Conservation (phyloP, 2,113 vertebrate genomes). For the Poicephalus gulielmi region DNA sequence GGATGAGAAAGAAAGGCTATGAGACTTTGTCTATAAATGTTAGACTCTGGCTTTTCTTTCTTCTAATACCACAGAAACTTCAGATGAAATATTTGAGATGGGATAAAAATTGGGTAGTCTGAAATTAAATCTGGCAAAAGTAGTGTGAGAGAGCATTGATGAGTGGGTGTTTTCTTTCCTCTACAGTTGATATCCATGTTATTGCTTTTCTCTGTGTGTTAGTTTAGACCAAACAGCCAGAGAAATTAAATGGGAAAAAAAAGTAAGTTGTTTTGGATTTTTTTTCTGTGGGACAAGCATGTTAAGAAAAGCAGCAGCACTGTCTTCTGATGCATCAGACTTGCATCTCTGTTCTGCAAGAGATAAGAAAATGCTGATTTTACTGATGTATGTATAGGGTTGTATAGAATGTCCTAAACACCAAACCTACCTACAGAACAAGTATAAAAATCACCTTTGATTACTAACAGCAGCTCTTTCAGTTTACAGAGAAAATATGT, state of each 20-base stretch:
- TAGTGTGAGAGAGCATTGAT: not conserved
- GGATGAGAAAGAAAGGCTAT: not conserved
- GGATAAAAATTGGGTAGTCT: not conserved
- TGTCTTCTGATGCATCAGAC: not conserved
- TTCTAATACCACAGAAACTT: not conserved
- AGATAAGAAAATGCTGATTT: not conserved
- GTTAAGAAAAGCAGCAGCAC: not conserved
- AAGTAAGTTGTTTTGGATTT: not conserved
- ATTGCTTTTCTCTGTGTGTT: not conserved
- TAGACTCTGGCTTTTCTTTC: not conserved
- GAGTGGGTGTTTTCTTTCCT: not conserved
- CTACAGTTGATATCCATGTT: not conserved
- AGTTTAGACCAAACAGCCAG: not conserved
- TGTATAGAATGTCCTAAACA: not conserved
- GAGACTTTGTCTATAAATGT: not conserved
- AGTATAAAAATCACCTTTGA: not conserved
- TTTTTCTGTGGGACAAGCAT: not conserved
- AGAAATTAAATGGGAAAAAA: not conserved
- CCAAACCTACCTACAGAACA: not conserved
- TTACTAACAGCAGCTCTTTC: not conserved
- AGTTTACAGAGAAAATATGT: not conserved
- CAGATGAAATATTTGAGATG: conserved; percentile 6
- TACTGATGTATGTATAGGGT: not conserved
- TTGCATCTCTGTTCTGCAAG: not conserved
- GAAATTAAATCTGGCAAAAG: conserved; percentile 24